Conservation (phyloP, 2,113 vertebrate species). For the Psilopsiagon aurifrons region DNA sequence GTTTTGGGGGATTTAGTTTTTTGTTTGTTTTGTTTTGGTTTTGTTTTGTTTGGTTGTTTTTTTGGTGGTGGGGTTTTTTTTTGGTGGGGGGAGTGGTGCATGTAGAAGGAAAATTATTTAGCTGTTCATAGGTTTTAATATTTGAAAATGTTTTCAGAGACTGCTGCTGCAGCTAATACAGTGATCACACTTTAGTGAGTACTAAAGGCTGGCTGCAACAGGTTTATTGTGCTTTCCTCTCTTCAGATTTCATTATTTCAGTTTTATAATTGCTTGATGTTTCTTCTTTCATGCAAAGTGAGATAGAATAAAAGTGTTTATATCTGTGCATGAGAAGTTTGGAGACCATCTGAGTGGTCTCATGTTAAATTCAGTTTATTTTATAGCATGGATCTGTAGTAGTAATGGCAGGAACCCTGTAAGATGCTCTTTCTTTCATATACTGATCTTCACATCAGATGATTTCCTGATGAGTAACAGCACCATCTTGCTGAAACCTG, state of each 20-base stretch:
- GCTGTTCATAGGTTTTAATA: background rate
- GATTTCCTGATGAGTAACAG: background rate
- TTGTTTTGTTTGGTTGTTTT: too few relatives aligned
- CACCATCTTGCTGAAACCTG: background rate
- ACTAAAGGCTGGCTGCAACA: background rate
- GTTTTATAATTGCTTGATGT: background rate
- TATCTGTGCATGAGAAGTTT: background rate
- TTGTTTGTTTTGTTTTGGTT: background rate
- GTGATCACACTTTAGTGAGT: too few relatives aligned
- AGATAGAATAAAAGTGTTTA: background rate
- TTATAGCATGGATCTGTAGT: background rate
- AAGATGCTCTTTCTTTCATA: background rate
- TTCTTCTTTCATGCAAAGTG: background rate
- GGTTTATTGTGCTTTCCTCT: background rate
- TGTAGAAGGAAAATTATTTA: background rate
- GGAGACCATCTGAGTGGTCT: background rate
- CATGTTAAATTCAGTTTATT: background rate
- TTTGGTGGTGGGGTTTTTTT: background rate
- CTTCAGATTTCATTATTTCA: background rate
- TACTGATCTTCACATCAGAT: background rate
- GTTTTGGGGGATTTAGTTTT: accelerated
- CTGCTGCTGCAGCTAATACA: background rate
- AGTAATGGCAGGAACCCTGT: background rate
- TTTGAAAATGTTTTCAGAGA: background rate
- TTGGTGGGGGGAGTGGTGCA: accelerated